Percentiles rank a stretch among this genome's conserved stretches.
These are phyloP conservation scores for Apostichopus parvimensis DNA, from an alignment of 35 echinoderm and acorn worm species.

Conservation along the genomic window DNA sequence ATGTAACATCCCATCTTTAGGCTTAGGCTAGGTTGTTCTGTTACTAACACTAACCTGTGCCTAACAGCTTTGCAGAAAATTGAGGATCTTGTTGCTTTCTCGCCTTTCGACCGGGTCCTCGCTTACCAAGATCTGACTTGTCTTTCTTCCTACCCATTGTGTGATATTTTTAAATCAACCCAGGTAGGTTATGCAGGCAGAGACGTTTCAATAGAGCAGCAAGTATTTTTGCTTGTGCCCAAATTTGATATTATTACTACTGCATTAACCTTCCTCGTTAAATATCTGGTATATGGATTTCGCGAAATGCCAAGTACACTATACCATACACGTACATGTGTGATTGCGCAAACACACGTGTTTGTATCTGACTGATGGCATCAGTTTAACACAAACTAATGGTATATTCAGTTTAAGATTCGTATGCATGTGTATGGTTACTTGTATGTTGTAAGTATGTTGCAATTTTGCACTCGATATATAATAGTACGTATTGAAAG, in stretches of 20 bases:
- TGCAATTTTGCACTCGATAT: not conserved
- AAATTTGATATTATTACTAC: too few species aligned
- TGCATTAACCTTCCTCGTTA: too few species aligned
- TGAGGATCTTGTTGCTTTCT: conserved; percentile 39
- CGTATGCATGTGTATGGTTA: not conserved
- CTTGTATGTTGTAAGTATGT: not conserved
- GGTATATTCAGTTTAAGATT: too few species aligned
- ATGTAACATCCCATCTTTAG: not conserved
- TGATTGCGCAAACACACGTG: conserved; percentile 20
- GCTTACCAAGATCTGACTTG: conserved; percentile 47
- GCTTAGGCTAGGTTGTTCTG: not conserved
- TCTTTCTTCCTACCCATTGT: conserved; percentile 51
- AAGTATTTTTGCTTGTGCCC: too few species aligned
- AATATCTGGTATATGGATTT: not conserved
- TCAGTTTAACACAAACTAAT: not conserved
- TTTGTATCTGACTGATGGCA: not conserved
- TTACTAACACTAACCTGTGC: not conserved
- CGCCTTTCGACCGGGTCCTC: conserved; percentile 49
- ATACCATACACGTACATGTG: not conserved
- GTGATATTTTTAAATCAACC: not conserved
- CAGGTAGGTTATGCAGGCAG: too few species aligned
- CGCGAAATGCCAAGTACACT: not conserved
- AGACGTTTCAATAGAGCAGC: not conserved
- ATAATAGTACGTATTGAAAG: not conserved
- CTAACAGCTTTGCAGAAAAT: conserved; percentile 5